A percentile compares a stretch with the other conserved stretches of the same genome.
phyloP scores from a whole-genome alignment of 2,113 vertebrate species.

The Gymnarchus niloticus region DNA sequence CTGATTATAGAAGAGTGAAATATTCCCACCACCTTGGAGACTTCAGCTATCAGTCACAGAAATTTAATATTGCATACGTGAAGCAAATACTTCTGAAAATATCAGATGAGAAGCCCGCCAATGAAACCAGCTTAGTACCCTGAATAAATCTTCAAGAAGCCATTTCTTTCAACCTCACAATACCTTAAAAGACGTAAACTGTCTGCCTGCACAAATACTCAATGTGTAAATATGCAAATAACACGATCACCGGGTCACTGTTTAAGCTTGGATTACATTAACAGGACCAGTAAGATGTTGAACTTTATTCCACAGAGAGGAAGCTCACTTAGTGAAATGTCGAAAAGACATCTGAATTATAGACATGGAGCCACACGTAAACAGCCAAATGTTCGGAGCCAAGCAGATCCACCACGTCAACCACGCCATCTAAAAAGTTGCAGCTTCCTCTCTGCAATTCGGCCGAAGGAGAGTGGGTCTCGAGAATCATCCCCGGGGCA shows the following conservation, averaged over 20 bases:
- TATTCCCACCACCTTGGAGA: no score
- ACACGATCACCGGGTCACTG: neutral
- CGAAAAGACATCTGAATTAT: neutral
- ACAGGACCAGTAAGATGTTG: neutral
- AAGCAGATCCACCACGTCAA: neutral
- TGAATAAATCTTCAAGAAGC: neutral
- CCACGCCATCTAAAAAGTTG: no score
- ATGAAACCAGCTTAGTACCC: neutral
- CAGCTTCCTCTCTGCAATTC: neutral
- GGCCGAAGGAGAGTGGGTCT: neutral
- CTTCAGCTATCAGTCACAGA: neutral
- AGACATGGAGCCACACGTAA: neutral
- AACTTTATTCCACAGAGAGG: no score
- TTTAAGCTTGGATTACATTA: neutral
- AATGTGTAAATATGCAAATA: neutral
- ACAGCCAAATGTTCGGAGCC: neutral
- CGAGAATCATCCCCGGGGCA: neutral
- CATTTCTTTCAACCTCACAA: neutral
- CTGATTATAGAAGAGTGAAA: no score
- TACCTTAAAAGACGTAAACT: neutral
- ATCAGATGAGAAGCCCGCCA: neutral
- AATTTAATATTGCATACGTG: neutral
- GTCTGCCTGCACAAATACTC: neutral
- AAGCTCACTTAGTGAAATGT: neutral
- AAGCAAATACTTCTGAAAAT: slow-evolving; percentile 7